These are phyloP conservation scores for Drosophila hydei DNA, from an alignment of 1,140 invertebrate genomes.

Conservation along the genomic window DNA sequence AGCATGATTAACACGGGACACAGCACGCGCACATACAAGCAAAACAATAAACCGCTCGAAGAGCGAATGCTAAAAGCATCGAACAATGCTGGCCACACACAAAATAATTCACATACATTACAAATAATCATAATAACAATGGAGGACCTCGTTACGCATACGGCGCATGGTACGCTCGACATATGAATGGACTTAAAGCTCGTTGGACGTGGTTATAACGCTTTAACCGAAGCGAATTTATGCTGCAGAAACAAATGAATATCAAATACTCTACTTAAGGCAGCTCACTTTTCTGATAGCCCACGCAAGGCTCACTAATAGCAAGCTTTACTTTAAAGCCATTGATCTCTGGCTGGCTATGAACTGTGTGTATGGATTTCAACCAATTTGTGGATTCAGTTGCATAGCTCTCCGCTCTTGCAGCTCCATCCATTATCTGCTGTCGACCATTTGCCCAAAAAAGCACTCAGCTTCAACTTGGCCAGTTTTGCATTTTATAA, in stretches of 20 bases:
- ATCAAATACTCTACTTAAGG: no score
- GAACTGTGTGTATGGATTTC: neutral
- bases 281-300: no score
- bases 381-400: conserved; percentile 10
- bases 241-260: no score
- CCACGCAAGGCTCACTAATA: no score
- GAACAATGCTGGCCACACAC: conserved; percentile 50
- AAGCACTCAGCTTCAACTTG: conserved; percentile 63
- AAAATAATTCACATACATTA: conserved; percentile 63
- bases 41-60: conserved; percentile 18
- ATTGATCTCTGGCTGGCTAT: no score
- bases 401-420: conserved; percentile 8
- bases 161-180: conserved; percentile 20
- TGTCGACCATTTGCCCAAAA: conserved; percentile 49
- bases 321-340: no score
- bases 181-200: neutral
- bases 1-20: conserved; percentile 72
- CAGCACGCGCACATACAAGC: conserved; percentile 2
- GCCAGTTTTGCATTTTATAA: conserved; percentile 61
- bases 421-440: conserved; percentile 54
- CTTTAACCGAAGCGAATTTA: no score
- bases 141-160: conserved; percentile 53
- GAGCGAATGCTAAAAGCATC: conserved; percentile 67
- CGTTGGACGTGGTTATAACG: neutral
- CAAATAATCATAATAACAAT: conserved; percentile 81